These are phyloP conservation scores for Capra hircus DNA, from an alignment of 2,113 vertebrate genomes.

Conservation along the genomic window DNA sequence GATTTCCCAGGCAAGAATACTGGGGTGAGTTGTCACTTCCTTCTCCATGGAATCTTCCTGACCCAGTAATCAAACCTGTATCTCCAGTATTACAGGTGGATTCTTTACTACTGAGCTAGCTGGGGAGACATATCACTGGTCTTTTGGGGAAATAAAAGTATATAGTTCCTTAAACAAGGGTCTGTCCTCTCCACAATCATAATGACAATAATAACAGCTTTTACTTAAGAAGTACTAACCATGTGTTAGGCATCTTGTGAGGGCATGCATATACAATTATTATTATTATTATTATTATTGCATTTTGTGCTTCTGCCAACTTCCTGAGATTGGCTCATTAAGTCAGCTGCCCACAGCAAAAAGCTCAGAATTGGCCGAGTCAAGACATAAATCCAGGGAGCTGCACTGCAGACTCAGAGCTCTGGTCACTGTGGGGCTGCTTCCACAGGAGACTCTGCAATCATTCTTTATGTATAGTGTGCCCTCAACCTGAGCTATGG, in stretches of 20 bases:
- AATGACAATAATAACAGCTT: background rate
- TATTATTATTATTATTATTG: background rate
- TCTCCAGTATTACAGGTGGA: background rate
- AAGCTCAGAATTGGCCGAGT: background rate
- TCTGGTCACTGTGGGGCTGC: no score
- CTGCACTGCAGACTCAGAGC: accelerated
- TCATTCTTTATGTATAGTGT: background rate
- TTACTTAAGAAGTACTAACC: background rate
- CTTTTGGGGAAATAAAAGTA: background rate
- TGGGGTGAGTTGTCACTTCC: background rate
- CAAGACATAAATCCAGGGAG: background rate
- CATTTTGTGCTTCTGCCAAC: background rate
- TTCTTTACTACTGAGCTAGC: background rate
- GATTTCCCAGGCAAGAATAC: background rate
- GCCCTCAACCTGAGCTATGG: background rate
- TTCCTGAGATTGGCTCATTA: background rate
- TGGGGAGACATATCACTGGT: background rate
- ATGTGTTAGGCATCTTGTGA: background rate
- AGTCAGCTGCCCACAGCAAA: background rate
- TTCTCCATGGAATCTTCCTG: background rate
- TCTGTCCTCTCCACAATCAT: background rate
- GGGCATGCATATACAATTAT: background rate
- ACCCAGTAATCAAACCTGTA: background rate
- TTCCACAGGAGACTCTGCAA: background rate
- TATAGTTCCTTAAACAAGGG: background rate